Conservation (phyloP, 2,888 invertebrate genomes). For the Ctenicera cuprea region DNA sequence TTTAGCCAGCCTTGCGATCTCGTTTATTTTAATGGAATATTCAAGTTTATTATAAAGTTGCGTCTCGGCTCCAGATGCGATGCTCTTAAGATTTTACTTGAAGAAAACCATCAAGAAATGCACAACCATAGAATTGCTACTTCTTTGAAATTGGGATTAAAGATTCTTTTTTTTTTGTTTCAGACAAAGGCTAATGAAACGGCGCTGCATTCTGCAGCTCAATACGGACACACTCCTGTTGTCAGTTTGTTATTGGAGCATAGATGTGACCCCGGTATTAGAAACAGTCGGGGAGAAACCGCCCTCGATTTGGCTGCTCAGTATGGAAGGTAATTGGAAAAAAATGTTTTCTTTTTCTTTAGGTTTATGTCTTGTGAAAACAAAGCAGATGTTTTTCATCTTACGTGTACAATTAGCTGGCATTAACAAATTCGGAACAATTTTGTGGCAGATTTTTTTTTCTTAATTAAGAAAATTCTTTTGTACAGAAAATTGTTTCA, state of each 20-base stretch:
- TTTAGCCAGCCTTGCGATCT: conserved; percentile 48
- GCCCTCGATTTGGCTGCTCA: conserved; percentile 96
- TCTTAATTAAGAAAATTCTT: too few species aligned
- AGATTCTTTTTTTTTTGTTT: conserved; percentile 60
- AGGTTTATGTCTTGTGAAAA: too few species aligned
- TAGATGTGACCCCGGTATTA: conserved; percentile 91
- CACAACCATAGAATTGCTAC: conserved; percentile 3
- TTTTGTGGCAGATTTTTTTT: too few species aligned
- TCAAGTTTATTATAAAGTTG: conserved; percentile 52
- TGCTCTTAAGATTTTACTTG: conserved; percentile 27
- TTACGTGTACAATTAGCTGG: too few species aligned
- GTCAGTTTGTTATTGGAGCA: conserved; percentile 88
- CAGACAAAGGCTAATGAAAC: conserved; percentile 94
- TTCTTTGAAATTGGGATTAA: conserved; percentile 34
- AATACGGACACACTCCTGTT: conserved; percentile 92
- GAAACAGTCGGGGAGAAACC: conserved; percentile 91
- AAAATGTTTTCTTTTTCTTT: not conserved
- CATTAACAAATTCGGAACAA: too few species aligned
- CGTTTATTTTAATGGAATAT: conserved; percentile 54
- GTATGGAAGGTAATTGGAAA: conserved; percentile 81
- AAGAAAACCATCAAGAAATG: conserved; percentile 16
- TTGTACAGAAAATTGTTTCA: not conserved
- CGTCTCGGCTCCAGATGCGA: conserved; percentile 37
- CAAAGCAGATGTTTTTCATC: too few species aligned
- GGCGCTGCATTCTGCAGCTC: conserved; percentile 93